phyloP scores from a whole-genome alignment of 2,113 vertebrate species.

The Coreoperca whiteheadi region DNA sequence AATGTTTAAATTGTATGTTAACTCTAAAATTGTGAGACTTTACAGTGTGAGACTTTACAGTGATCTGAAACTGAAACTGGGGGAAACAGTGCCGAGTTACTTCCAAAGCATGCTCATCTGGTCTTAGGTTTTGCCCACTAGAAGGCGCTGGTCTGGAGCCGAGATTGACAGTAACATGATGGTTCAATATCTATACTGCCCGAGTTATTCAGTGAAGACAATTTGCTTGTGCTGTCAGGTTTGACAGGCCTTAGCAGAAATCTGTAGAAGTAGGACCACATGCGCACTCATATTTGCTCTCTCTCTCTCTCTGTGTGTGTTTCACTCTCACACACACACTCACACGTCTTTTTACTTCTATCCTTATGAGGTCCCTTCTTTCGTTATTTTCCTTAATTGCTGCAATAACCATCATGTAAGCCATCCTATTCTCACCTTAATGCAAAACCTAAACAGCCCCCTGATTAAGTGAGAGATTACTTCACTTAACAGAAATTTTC shows the following conservation, averaged over 20 bases:
- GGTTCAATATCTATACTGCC: slow-evolving; percentile 17
- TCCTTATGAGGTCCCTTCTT: slow-evolving; percentile 7
- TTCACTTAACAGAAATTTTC: slow-evolving; percentile 1
- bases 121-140: not conserved
- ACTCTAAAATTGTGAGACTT: not conserved
- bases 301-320: not conserved
- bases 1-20: not conserved
- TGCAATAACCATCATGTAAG: not conserved
- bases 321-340: slow-evolving; percentile 23
- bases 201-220: slow-evolving; percentile 11
- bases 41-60: too few relatives aligned
- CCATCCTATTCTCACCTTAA: not conserved
- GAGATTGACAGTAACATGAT: slow-evolving; percentile 28
- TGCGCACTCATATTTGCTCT: slow-evolving; percentile 20
- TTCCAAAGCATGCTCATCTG: not conserved
- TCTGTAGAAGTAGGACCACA: slow-evolving; percentile 5
- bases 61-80: not conserved
- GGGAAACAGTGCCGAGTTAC: not conserved
- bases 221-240: slow-evolving; percentile 26
- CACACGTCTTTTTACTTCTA: not conserved
- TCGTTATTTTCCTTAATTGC: not conserved
- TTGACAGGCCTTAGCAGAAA: slow-evolving; percentile 20
- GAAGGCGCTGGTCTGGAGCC: slow-evolving; percentile 10
- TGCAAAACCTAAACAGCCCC: not conserved
- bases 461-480: not conserved